Evolutionary conservation across 2,888 invertebrate genomes (phyloP).

Genomic region (Drosophila longiperda): DNA sequence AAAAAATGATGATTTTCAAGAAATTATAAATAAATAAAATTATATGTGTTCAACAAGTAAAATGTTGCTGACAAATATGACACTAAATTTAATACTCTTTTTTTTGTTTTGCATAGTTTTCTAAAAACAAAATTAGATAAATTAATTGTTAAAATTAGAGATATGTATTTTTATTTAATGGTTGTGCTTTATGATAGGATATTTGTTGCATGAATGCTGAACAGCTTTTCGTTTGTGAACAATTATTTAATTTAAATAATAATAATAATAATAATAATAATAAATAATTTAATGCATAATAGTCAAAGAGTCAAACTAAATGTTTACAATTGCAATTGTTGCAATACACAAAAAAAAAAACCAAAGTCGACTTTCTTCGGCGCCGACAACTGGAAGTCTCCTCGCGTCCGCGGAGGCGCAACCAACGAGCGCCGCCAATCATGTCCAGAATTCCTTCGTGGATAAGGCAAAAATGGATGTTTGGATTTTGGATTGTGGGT

Average conservation of each 20-base stretch:
- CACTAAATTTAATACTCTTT: conserved; percentile 84
- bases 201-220: conserved; percentile 33
- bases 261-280: conserved; percentile 57
- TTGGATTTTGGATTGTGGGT: conserved; percentile 19
- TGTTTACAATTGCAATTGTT: background rate
- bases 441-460: conserved; percentile 59
- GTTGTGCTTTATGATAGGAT: conserved; percentile 50
- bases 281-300: conserved; percentile 64
- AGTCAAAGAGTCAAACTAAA: conserved; percentile 19
- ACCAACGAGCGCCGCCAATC: conserved; percentile 81
- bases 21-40: conserved; percentile 32
- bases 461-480: conserved; percentile 77
- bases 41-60: conserved; percentile 43
- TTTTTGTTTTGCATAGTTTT: conserved; percentile 49
- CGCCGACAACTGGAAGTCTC: conserved; percentile 85
- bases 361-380: conserved; percentile 80
- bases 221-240: conserved; percentile 54
- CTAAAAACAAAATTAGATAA: conserved; percentile 41
- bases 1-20: conserved; percentile 38
- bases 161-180: conserved; percentile 42
- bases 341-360: conserved; percentile 15
- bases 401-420: conserved; percentile 84
- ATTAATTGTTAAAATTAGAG: conserved; percentile 40
- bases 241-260: conserved; percentile 61
- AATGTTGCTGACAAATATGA: conserved; percentile 74